Evolutionary conservation across 1,140 invertebrate genomes (phyloP).

Genomic region (Lethrus apterus): DNA sequence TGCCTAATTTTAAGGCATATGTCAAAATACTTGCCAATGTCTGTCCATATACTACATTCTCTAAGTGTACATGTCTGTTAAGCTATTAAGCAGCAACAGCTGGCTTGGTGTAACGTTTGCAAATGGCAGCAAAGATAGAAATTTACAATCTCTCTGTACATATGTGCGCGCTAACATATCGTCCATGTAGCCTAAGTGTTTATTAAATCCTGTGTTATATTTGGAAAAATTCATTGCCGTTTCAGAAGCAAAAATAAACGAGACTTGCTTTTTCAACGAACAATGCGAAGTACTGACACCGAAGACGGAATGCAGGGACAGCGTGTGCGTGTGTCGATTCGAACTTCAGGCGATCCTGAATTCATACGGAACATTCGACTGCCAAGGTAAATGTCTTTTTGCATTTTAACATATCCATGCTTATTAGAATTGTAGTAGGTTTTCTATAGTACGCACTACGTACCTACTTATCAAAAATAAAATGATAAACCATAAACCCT

Average conservation of each 20-base stretch:
- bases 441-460: too few species aligned
- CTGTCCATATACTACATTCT: too few species aligned
- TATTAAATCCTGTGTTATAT: not conserved
- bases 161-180: not conserved
- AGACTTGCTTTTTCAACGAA: slow-evolving; percentile 71
- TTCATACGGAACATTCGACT: slow-evolving; percentile 59
- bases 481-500: not conserved
- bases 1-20: too few species aligned
- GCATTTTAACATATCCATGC: not conserved
- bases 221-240: slow-evolving; percentile 28
- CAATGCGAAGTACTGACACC: slow-evolving; percentile 64
- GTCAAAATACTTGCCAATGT: too few species aligned
- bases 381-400: slow-evolving; percentile 51
- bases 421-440: too few species aligned
- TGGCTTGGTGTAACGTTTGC: too few species aligned
- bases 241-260: slow-evolving; percentile 70
- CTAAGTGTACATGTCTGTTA: too few species aligned
- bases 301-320: slow-evolving; percentile 70
- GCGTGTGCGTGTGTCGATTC: slow-evolving; percentile 66
- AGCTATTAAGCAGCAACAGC: too few species aligned
- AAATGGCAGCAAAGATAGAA: not conserved
- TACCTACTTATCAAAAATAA: not conserved
- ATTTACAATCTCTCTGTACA: not conserved
- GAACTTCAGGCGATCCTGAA: slow-evolving; percentile 61
- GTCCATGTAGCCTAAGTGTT: slow-evolving; percentile 2